Base-by-base conservation (phyloP, 2,888 invertebrate species). In the Drosophila fulvimacula region DNA sequence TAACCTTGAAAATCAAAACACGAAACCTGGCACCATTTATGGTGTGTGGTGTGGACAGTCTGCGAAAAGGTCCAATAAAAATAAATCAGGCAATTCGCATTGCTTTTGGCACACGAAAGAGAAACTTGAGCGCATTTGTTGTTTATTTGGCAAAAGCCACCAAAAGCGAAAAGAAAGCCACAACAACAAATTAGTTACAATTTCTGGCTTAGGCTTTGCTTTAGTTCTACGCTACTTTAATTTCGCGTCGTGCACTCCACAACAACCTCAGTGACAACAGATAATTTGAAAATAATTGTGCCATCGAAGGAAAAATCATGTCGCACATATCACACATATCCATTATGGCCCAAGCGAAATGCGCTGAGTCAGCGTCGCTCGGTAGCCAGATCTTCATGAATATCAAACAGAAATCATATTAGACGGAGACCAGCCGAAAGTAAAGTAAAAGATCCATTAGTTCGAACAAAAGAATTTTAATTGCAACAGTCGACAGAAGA, bases 191-290 rank as follows among this genome's bases (percentile, higher is more conserved):
- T 80, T 83, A 77, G 82, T 82, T 82, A 88, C 82, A 82, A 77
- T 82, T 82, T 85, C 74, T 73, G 69, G 77, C 81, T 84, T 84
- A 76, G 73, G 61, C 66, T 76, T 79, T 69, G 79, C 70, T 88
- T 82, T 82, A 82, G 82, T 88, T 83, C 82, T 83, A 87, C 85
- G 38, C 88, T 87, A 82, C 88, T 82, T 82, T 77, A 78, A 76
- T 81, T 83, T 87, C 79, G 64, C 66, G 59, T 67, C 69, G 48
- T 52, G 46, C 53, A 62, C 41, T 30, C 62, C 13, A 21, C 17
- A 39, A 53, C 39, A 49, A 51, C n/a, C 38, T 0, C 39, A 49
- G 38, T 52, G 57, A 51, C 72, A 68, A 49, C 44, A 39, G 32
- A 59, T 81, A 79, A 77, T 79, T 65, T 51, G 66, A 76, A 79